Percentiles rank a stretch among this genome's conserved stretches.
Evolutionary conservation across 2,888 invertebrate species (phyloP).

Genomic region (Trachelus tabidus): DNA sequence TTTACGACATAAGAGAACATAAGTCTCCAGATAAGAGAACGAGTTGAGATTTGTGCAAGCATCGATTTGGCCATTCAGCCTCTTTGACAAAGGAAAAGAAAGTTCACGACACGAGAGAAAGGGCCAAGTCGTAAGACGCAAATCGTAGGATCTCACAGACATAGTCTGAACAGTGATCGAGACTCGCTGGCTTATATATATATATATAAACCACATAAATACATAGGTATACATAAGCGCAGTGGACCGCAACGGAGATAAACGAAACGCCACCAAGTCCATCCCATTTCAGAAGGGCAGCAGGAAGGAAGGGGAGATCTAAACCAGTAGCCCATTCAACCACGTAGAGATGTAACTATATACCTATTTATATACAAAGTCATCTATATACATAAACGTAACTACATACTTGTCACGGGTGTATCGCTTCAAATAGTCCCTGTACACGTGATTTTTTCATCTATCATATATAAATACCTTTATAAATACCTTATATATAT

Average conservation of each 20-base stretch:
- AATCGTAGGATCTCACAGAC: neutral
- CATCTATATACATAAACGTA: neutral
- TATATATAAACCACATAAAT: neutral
- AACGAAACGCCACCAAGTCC: constrained; percentile 3
- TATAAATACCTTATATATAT: neutral
- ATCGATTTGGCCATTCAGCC: neutral
- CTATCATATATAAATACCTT: neutral
- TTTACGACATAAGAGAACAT: neutral
- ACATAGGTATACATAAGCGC: neutral
- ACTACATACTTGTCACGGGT: neutral
- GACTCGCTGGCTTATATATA: neutral
- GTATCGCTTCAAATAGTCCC: neutral
- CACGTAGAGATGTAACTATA: neutral
- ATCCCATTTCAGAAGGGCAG: neutral
- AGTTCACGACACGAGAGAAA: neutral
- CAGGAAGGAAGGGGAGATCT: neutral
- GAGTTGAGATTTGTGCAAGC: neutral
- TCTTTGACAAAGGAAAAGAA: neutral
- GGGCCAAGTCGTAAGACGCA: neutral
- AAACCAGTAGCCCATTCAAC: neutral
- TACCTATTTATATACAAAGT: neutral
- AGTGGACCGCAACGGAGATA: constrained; percentile 4
- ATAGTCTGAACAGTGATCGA: neutral
- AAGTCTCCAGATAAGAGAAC: neutral
- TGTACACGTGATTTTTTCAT: neutral